Conservation (phyloP, 2,797 vertebrate species). For the Hozukius guyotensis region DNA sequence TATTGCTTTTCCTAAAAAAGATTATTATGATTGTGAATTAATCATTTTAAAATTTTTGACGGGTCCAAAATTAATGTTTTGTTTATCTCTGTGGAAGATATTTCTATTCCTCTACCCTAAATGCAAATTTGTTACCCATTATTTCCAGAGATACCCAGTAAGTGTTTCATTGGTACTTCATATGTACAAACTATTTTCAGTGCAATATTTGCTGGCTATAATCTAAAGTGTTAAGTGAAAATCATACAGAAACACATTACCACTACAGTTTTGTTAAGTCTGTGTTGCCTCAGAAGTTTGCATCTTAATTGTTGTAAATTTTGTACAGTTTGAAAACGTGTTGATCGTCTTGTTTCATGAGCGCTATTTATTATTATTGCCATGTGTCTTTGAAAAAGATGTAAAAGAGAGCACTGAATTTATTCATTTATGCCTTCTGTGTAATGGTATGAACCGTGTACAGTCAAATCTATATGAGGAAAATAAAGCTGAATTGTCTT, state of each 20-base stretch:
- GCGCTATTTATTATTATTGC: slow-evolving; percentile 92
- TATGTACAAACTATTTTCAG: neutral
- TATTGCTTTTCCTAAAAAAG: too few relatives aligned
- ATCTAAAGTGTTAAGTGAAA: slow-evolving; percentile 1
- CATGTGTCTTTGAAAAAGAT: slow-evolving; percentile 89
- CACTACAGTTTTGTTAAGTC: slow-evolving; percentile 61
- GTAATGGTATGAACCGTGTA: slow-evolving; percentile 93
- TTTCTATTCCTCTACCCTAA: neutral
- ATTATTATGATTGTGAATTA: too few relatives aligned
- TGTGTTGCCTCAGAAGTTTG: slow-evolving; percentile 78
- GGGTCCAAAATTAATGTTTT: too few relatives aligned
- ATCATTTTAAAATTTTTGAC: too few relatives aligned
- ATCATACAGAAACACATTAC: slow-evolving; percentile 33
- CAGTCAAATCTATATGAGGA: slow-evolving; percentile 87
- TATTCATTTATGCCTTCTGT: slow-evolving; percentile 93
- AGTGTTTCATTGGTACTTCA: slow-evolving; percentile 3
- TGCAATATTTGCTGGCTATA: slow-evolving; percentile 26
- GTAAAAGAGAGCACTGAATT: slow-evolving; percentile 85
- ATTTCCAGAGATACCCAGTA: neutral
- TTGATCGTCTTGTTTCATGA: slow-evolving; percentile 89
- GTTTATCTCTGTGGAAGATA: too few relatives aligned
- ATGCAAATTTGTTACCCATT: neutral
- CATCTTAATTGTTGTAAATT: slow-evolving; percentile 90
- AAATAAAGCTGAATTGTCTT: slow-evolving; percentile 93
- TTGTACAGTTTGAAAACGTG: slow-evolving; percentile 94